Conservation (phyloP, 2,113 vertebrate species). For the Lagopus leucura region DNA sequence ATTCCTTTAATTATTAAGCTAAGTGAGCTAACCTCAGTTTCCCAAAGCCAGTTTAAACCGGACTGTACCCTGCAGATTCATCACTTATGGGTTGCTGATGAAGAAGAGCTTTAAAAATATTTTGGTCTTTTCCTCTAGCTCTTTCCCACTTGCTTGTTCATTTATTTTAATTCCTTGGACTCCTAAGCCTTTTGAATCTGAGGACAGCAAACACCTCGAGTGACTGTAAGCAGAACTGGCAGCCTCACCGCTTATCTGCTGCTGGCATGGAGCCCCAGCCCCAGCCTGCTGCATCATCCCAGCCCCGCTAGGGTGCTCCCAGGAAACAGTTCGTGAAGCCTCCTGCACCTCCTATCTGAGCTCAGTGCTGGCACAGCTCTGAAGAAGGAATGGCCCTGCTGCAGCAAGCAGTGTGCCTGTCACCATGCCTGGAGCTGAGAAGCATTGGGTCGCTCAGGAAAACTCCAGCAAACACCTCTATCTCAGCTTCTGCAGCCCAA, state of each 20-base stretch:
- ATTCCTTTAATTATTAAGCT: constrained; percentile 42
- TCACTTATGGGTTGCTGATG: fast-evolving
- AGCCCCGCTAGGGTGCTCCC: fast-evolving
- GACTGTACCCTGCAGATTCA: neutral
- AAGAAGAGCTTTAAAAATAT: constrained; percentile 21
- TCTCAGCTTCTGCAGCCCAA: neutral
- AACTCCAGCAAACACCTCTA: neutral
- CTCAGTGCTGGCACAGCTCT: neutral
- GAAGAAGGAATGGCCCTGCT: neutral
- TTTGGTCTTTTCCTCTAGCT: neutral
- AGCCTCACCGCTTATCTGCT: neutral
- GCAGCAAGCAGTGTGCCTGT: neutral
- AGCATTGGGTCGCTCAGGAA: neutral
- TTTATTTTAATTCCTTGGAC: neutral
- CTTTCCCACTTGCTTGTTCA: neutral
- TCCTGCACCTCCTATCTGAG: neutral
- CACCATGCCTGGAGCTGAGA: neutral
- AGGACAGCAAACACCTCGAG: fast-evolving
- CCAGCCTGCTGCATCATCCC: neutral
- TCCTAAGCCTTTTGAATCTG: neutral
- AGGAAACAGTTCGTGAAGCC: neutral
- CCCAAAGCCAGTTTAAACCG: neutral
- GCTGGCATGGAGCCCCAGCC: fast-evolving
- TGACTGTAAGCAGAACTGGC: neutral
- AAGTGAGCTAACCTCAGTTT: constrained; percentile 11